These are phyloP conservation scores for Tetragonula clypearis DNA, from an alignment of 1,140 invertebrate genomes.

Conservation along the genomic window DNA sequence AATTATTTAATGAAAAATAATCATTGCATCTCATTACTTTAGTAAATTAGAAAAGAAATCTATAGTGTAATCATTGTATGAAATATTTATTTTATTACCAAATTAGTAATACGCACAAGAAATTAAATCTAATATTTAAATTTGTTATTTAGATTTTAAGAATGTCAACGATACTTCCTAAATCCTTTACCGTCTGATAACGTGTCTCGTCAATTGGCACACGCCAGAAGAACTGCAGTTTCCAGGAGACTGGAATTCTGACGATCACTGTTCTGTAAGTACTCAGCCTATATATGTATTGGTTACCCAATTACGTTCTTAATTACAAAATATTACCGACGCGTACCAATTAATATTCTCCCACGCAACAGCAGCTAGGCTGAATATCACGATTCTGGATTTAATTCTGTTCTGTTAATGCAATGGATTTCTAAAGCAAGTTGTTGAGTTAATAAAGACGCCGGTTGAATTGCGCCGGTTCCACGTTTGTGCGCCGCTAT, in stretches of 20 bases:
- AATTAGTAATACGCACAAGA: background rate
- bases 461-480: slow-evolving; percentile 16
- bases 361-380: too few relatives aligned
- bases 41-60: background rate
- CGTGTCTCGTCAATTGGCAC: background rate
- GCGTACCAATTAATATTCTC: slow-evolving; percentile 28
- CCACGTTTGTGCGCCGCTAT: background rate
- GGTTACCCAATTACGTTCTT: slow-evolving; percentile 14
- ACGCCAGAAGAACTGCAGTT: background rate
- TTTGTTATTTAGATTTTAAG: background rate
- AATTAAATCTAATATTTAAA: background rate
- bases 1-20: background rate
- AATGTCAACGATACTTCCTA: too few relatives aligned
- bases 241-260: background rate
- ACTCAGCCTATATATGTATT: background rate
- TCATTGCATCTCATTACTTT: background rate
- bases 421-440: slow-evolving; percentile 36
- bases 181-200: background rate
- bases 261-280: slow-evolving; percentile 41
- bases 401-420: slow-evolving; percentile 24
- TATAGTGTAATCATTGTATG: background rate
- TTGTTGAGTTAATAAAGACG: slow-evolving; percentile 49
- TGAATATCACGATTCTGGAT: slow-evolving; percentile 6
- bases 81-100: background rate
- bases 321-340: slow-evolving; percentile 31